These are phyloP conservation scores for Rhynchophorus ferrugineus DNA, from an alignment of 1,140 invertebrate genomes.

Conservation along the genomic window DNA sequence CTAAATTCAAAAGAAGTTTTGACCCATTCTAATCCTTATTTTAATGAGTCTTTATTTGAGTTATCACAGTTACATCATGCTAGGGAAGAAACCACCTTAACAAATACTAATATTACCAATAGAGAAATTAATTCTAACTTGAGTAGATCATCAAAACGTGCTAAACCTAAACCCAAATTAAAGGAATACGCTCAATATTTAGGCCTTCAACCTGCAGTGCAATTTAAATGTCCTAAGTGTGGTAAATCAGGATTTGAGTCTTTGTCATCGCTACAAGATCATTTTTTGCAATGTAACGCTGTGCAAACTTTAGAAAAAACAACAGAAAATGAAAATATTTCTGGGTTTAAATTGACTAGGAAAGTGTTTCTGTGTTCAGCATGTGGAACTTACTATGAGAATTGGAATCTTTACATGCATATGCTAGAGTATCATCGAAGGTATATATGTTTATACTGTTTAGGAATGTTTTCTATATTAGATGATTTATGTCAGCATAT, in stretches of 20 bases:
- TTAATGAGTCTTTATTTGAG: constrained; percentile 38
- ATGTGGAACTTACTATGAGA: constrained; percentile 72
- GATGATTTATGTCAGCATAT: constrained; percentile 69
- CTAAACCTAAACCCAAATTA: constrained; percentile 40
- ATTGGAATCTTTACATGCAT: constrained; percentile 74
- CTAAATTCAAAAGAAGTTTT: constrained; percentile 11
- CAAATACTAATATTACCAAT: background rate
- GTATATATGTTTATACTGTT: constrained; percentile 70
- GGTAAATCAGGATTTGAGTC: constrained; percentile 52
- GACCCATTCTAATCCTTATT: constrained; percentile 38
- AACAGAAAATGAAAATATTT: constrained; percentile 36
- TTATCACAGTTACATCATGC: constrained; percentile 31
- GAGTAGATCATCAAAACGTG: constrained; percentile 13
- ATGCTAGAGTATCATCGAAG: constrained; percentile 70
- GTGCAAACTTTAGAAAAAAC: constrained; percentile 39
- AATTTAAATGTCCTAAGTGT: constrained; percentile 61
- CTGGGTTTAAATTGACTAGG: constrained; percentile 54
- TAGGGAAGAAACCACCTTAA: constrained; percentile 6
- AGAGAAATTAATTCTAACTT: constrained; percentile 4
- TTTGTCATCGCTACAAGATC: constrained; percentile 51
- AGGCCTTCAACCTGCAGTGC: constrained; percentile 59
- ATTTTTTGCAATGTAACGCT: constrained; percentile 49
- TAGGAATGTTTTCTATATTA: constrained; percentile 69
- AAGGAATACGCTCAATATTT: constrained; percentile 63
- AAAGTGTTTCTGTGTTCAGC: constrained; percentile 70